These are phyloP conservation scores for Acrobasis consociella DNA, from an alignment of 2,888 invertebrate genomes.

Conservation along the genomic window DNA sequence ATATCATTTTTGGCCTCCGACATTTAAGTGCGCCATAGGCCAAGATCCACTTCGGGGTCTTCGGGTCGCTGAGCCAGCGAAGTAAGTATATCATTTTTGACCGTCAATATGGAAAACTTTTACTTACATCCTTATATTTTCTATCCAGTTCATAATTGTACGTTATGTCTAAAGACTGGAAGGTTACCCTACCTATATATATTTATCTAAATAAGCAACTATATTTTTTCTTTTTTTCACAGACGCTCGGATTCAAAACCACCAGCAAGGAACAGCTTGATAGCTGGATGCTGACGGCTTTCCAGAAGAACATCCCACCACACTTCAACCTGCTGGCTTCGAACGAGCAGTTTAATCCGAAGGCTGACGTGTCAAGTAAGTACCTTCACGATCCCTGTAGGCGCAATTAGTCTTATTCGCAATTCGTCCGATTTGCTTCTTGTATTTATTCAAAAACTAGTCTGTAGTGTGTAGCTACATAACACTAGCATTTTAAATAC, in stretches of 20 bases:
- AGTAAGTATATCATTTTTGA: too few relatives aligned
- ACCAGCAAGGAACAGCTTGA: conserved; percentile 90
- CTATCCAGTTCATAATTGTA: too few relatives aligned
- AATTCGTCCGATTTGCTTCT: background rate
- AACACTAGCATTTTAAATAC: too few relatives aligned
- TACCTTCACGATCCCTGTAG: conserved; percentile 28
- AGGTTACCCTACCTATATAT: background rate
- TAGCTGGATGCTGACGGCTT: conserved; percentile 90
- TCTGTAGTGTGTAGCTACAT: too few relatives aligned
- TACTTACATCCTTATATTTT: too few relatives aligned
- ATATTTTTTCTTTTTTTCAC: conserved; percentile 34
- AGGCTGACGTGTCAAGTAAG: conserved; percentile 81
- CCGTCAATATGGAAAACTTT: too few relatives aligned
- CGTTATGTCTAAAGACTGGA: too few relatives aligned
- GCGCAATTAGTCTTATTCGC: background rate
- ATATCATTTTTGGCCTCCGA: too few relatives aligned
- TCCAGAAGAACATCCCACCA: conserved; percentile 93
- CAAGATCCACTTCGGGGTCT: too few relatives aligned
- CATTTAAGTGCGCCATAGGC: too few relatives aligned
- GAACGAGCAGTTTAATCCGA: conserved; percentile 78
- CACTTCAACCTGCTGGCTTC: conserved; percentile 89
- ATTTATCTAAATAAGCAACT: background rate
- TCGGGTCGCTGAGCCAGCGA: too few relatives aligned
- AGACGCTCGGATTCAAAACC: conserved; percentile 91
- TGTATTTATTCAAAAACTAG: background rate